Percentiles rank a stretch among this genome's conserved stretches.
These are phyloP conservation scores for Halictus rubicundus DNA, from an alignment of 1,140 invertebrate species.

Conservation along the genomic window DNA sequence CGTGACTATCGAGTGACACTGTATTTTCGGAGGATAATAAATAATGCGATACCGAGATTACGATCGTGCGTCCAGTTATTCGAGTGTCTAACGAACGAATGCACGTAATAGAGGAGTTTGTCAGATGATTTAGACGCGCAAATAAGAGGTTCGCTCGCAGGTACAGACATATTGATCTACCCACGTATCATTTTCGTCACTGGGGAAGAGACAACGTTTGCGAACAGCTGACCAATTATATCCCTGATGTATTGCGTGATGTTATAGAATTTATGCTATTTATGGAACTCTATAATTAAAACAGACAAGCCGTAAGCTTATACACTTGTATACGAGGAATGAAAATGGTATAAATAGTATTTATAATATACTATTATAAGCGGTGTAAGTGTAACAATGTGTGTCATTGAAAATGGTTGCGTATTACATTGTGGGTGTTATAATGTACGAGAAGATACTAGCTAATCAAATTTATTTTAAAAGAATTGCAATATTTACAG, in stretches of 20 bases:
- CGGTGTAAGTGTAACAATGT: no score
- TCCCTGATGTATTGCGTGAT: background rate
- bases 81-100: constrained; percentile 29
- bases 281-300: no score
- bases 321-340: no score
- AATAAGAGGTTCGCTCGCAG: background rate
- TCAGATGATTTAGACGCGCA: constrained; percentile 36
- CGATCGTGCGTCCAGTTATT: constrained; percentile 25
- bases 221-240: background rate
- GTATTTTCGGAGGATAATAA: constrained; percentile 55
- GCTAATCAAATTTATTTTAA: no score
- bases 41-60: constrained; percentile 47
- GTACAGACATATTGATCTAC: background rate
- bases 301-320: no score
- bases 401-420: no score
- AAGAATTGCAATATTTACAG: no score
- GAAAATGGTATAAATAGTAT: no score
- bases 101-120: constrained; percentile 23
- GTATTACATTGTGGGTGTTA: no score
- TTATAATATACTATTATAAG: no score
- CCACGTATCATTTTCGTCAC: background rate
- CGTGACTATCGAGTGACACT: constrained; percentile 51
- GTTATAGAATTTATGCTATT: no score
- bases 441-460: no score
- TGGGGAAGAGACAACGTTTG: background rate